phyloP scores from a whole-genome alignment of 2,113 vertebrate genomes.

The Brachyhypopomus gauderio region DNA sequence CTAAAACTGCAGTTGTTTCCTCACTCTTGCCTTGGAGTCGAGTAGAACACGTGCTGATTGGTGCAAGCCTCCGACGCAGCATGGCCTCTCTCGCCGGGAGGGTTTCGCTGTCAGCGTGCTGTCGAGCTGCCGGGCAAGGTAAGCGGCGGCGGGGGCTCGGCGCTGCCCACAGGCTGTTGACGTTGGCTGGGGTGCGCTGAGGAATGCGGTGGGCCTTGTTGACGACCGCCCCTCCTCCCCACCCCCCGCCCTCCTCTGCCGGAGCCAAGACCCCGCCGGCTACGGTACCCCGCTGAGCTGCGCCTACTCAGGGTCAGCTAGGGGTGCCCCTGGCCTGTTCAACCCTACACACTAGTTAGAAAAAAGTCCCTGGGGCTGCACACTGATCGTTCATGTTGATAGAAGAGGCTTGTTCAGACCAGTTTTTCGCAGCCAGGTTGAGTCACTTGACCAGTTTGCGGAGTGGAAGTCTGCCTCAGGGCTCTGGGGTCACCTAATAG shows the following conservation, averaged over 20 bases:
- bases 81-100: conserved; percentile 29
- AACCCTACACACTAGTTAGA: conserved; percentile 35
- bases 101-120: conserved; percentile 38
- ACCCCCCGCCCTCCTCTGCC: conserved; percentile 27
- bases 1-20: conserved; percentile 2
- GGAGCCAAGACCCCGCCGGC: conserved; percentile 19
- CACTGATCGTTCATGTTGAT: conserved; percentile 22
- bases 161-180: conserved; percentile 56
- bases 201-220: conserved; percentile 58
- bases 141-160: conserved; percentile 29
- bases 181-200: conserved; percentile 50
- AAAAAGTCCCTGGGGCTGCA: conserved; percentile 35
- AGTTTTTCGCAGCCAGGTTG: conserved; percentile 19
- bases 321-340: conserved; percentile 46
- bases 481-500: conserved; percentile 37
- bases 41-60: conserved; percentile 25
- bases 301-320: conserved; percentile 46
- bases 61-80: conserved; percentile 35
- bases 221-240: conserved; percentile 36
- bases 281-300: conserved; percentile 39
- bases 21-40: neutral
- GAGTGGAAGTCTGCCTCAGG: conserved; percentile 32
- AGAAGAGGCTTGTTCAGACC: conserved; percentile 35
- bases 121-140: conserved; percentile 34
- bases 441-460: conserved; percentile 29